Evolutionary conservation across 30 jellyfish, hydroid and myxozoan species (phyloP).

Genomic region (Sanderia malayensis): DNA sequence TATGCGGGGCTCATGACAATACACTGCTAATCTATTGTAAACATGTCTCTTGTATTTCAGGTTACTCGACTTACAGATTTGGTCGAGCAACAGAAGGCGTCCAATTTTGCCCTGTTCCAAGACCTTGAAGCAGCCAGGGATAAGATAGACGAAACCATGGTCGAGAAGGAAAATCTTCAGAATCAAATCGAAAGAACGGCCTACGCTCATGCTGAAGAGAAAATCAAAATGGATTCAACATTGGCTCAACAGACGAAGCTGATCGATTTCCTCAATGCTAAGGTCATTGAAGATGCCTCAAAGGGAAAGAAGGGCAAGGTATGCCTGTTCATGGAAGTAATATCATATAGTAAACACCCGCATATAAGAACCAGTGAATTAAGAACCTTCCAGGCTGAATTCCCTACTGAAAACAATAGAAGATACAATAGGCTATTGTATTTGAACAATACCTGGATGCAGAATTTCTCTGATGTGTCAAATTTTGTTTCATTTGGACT

Average conservation of each 20-base stretch:
- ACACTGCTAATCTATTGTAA: no score
- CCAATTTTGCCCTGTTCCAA: constrained; percentile 90
- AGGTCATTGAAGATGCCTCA: constrained; percentile 67
- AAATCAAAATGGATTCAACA: constrained; percentile 93
- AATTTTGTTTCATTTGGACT: no score
- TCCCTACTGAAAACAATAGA: no score
- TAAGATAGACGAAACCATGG: constrained; percentile 59
- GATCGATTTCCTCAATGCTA: constrained; percentile 94
- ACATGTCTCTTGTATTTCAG: constrained; percentile 40
- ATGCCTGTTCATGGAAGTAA: no score
- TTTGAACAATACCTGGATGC: no score
- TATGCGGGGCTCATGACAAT: no score
- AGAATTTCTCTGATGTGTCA: no score
- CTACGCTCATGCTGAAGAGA: constrained; percentile 97
- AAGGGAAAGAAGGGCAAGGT: constrained; percentile 92
- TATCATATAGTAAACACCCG: no score
- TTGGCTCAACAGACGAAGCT: constrained; percentile 96
- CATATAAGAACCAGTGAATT: no score
- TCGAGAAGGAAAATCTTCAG: constrained; percentile 83
- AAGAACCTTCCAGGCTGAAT: no score
- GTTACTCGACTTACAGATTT: constrained; percentile 63
- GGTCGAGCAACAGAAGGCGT: constrained; percentile 89
- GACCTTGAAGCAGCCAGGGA: constrained; percentile 95
- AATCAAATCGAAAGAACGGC: constrained; percentile 95
- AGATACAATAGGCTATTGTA: no score